A percentile compares a stretch with the other conserved stretches of the same genome.
These are phyloP conservation scores for Rhinophrynus dorsalis DNA, from an alignment of 2,797 vertebrate species.

Conservation along the genomic window DNA sequence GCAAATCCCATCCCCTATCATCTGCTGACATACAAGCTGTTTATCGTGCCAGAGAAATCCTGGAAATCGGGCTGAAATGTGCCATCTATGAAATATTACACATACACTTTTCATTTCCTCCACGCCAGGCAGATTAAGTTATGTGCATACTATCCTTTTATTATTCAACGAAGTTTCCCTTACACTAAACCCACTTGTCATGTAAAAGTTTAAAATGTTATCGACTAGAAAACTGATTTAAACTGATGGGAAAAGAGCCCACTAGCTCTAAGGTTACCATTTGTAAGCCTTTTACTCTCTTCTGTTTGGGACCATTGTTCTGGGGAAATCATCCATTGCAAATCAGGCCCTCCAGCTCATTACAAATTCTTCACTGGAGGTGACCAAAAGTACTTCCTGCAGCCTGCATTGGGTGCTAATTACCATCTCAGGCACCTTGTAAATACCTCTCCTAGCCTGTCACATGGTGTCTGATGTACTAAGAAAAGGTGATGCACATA, in stretches of 20 bases:
- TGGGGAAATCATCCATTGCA: conserved; percentile 84
- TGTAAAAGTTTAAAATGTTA: conserved; percentile 61
- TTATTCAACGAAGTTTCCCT: conserved; percentile 50
- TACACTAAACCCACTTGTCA: conserved; percentile 28
- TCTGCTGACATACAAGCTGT: conserved; percentile 23
- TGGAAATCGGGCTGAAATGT: neutral
- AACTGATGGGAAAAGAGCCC: conserved; percentile 81
- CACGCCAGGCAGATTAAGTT: conserved; percentile 1
- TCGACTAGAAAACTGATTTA: conserved; percentile 55
- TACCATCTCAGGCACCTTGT: conserved; percentile 70
- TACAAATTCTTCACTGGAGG: conserved; percentile 79
- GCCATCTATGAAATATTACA: conserved; percentile 43
- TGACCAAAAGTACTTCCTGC: conserved; percentile 84
- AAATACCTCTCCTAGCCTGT: conserved; percentile 60
- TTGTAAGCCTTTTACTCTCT: conserved; percentile 73
- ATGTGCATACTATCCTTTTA: conserved; percentile 23
- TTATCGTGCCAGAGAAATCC: conserved; percentile 17
- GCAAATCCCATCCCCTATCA: conserved; percentile 22
- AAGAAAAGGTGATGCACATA: too few relatives aligned
- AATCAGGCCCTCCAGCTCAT: conserved; percentile 84
- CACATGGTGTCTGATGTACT: too few relatives aligned
- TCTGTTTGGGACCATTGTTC: conserved; percentile 90
- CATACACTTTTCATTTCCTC: conserved; percentile 11
- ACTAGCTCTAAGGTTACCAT: conserved; percentile 80
- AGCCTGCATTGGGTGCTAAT: conserved; percentile 69